Base-by-base conservation (phyloP, 2,888 invertebrate genomes). In the Agonopterix arenella region DNA sequence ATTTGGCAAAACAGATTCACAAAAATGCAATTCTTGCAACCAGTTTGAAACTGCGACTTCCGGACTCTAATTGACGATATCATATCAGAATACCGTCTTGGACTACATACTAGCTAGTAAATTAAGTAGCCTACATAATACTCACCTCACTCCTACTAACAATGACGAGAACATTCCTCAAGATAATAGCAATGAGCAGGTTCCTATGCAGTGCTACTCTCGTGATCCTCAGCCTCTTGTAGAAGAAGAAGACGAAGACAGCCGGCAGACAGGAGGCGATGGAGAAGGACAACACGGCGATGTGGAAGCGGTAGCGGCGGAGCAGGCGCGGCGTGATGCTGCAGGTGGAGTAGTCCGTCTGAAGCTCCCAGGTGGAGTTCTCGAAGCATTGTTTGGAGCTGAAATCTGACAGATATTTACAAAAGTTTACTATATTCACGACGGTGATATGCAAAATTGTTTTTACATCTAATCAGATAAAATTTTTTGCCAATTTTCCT, bases 131-230 rank as follows among this genome's bases (percentile, higher is more conserved):
- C 28, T 5, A 28, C 40, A 40, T 4, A n/a, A 5, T 48, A 36
- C 83, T 80, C 45, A 93, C 90, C 61, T 86, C 73, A 56, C 80
- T 84, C 61, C 92, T 90, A 13, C 90, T 89, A 11, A 92, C 60
- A 37, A 92, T 90, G 3, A 91, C 90, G 11, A 92, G 72, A 8
- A 90, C 59, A 61, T 92, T 92, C 54, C 92, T 86, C 1, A 91
- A 48, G 1, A 92, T 79, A 42, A 93, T 91, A 2, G 91, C 86
- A 4, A 91, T 81, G 1, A 93, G 74, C 36, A 93, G 72, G 64
- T 92, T 93, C 52, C 93, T 83, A 56, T 93, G 92, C 36, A 93
- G 67, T 0, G 83, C 83, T 0, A 92, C 85, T 52, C 92, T 81
- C 4, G 88, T 89, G 10, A 88, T 77, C 42, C 91, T 75, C 16